phyloP scores from a whole-genome alignment of 2,888 invertebrate species.

The Rosalia funebris region DNA sequence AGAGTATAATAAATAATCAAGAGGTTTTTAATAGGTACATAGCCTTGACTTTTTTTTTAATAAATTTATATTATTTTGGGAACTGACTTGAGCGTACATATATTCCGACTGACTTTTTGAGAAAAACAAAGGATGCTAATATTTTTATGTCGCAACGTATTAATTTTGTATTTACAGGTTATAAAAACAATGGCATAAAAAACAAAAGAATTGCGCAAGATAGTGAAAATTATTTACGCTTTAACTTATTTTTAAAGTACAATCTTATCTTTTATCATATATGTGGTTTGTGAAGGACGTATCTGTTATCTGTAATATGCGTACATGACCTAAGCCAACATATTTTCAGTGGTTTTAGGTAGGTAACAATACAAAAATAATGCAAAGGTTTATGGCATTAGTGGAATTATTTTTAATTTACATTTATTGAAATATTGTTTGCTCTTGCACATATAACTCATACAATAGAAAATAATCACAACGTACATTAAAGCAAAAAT shows the following conservation, averaged over 20 bases:
- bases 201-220: not conserved
- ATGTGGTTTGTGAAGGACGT: too few relatives aligned
- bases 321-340: slow-evolving; percentile 9
- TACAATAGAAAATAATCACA: not conserved
- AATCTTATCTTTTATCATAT: not conserved
- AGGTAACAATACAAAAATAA: not conserved
- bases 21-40: too few relatives aligned
- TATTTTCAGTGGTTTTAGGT: not conserved
- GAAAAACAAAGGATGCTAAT: not conserved
- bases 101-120: not conserved
- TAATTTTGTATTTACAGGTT: not conserved
- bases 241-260: not conserved
- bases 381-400: not conserved
- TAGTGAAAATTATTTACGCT: not conserved
- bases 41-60: not conserved
- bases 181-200: not conserved
- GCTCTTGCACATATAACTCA: not conserved
- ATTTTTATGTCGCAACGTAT: not conserved
- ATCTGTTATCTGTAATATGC: not conserved
- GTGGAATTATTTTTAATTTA: too few relatives aligned
- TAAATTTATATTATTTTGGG: not conserved
- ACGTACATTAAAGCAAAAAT: not conserved
- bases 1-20: too few relatives aligned
- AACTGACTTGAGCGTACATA: not conserved
- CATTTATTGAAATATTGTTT: not conserved